Conservation (phyloP, 2,113 vertebrate species). For the Cebus imitator region DNA sequence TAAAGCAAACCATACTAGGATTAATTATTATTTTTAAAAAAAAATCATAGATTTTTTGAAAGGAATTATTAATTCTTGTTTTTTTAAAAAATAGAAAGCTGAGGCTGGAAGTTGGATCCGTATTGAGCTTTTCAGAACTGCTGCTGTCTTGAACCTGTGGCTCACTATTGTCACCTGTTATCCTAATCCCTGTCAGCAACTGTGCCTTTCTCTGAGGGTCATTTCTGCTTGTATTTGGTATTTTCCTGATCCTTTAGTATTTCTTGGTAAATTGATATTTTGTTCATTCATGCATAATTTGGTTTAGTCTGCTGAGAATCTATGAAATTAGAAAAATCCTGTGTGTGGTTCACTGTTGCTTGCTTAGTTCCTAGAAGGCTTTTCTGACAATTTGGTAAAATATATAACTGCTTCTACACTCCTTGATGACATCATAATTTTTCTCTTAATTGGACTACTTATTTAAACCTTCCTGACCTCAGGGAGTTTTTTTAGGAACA, state of each 20-base stretch:
- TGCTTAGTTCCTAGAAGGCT: not conserved
- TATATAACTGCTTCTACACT: too few species aligned
- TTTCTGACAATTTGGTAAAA: not conserved
- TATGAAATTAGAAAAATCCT: not conserved
- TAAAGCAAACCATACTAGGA: not conserved
- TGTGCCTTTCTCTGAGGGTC: not conserved
- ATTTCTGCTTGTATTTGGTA: not conserved
- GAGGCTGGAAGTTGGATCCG: not conserved
- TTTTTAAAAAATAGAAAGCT: not conserved
- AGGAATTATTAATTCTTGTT: not conserved
- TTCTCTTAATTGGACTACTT: not conserved
- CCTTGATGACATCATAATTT: not conserved
- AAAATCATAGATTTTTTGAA: not conserved
- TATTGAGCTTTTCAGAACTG: not conserved
- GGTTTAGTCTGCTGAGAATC: not conserved
- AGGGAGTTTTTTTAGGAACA: not conserved
- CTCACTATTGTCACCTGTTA: not conserved
- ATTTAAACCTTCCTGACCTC: not conserved
- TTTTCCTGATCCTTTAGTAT: not conserved
- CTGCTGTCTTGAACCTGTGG: not conserved
- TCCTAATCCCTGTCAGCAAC: not conserved
- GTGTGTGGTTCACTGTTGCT: not conserved
- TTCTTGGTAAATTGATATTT: not conserved
- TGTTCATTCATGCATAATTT: not conserved
- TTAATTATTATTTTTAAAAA: slow-evolving; percentile 1